These are phyloP conservation scores for Drosophila melanica DNA, from an alignment of 1,140 invertebrate genomes.

Conservation along the genomic window DNA sequence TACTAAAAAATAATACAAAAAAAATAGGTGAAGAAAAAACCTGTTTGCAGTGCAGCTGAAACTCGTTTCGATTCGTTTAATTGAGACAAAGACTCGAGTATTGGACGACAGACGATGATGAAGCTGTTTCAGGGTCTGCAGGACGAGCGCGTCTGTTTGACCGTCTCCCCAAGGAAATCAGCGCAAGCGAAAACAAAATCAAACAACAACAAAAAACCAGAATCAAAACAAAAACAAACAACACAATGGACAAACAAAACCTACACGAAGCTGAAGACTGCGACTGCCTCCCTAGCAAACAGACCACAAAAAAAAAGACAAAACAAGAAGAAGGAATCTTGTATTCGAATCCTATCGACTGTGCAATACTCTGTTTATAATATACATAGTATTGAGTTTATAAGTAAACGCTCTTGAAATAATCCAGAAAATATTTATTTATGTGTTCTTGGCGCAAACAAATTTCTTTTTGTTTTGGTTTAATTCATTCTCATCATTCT, in stretches of 20 bases:
- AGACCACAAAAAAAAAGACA: background rate
- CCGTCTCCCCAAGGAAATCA: constrained; percentile 72
- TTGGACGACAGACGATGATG: constrained; percentile 50
- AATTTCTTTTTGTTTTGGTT: too few relatives aligned
- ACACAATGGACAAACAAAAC: constrained; percentile 41
- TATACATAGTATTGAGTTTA: too few relatives aligned
- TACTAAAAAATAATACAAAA: background rate
- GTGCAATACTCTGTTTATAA: too few relatives aligned
- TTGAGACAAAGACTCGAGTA: constrained; percentile 32
- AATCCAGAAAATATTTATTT: too few relatives aligned
- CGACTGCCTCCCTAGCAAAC: background rate
- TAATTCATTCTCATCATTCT: too few relatives aligned
- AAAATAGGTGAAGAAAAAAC: constrained; percentile 25
- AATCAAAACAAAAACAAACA: constrained; percentile 74
- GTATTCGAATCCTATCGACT: too few relatives aligned
- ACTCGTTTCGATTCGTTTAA: constrained; percentile 38
- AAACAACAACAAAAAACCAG: constrained; percentile 51
- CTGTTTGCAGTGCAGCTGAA: constrained; percentile 44
- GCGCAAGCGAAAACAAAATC: constrained; percentile 53
- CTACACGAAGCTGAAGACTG: background rate
- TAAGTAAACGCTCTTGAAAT: too few relatives aligned
- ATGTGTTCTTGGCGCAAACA: too few relatives aligned
- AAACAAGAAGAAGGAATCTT: too few relatives aligned
- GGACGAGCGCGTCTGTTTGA: constrained; percentile 45
- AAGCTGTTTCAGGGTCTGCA: constrained; percentile 52